Conservation (phyloP, 2,113 vertebrate species). For the Stomatorhinus ivindoensis region DNA sequence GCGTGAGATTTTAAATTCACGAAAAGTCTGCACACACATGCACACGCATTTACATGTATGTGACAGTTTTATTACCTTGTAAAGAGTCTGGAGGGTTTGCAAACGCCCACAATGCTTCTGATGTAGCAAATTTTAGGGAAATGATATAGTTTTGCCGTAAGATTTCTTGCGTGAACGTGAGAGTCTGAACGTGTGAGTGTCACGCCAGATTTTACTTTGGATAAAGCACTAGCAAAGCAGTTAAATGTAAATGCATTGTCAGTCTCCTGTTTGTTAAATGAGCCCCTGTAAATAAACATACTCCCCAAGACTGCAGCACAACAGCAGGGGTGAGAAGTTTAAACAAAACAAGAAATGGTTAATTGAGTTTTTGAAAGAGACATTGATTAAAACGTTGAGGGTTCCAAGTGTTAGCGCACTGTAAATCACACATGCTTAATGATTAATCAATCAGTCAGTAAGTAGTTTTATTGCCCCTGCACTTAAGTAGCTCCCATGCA, state of each 20-base stretch:
- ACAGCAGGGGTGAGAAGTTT: background rate
- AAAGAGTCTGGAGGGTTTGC: background rate
- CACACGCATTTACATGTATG: background rate
- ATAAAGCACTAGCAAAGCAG: background rate
- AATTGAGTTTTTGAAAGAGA: background rate
- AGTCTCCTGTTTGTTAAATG: background rate
- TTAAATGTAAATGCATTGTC: background rate
- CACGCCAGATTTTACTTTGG: background rate
- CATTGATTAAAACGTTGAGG: background rate
- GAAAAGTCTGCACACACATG: background rate
- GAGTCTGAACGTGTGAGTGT: background rate
- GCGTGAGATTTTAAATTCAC: background rate
- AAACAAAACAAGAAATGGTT: background rate
- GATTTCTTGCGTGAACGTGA: background rate
- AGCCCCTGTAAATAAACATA: background rate
- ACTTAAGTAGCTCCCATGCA: background rate
- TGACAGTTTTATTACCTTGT: background rate
- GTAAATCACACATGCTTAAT: background rate
- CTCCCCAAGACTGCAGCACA: background rate
- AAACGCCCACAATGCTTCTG: background rate
- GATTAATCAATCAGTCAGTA: slow-evolving; percentile 3
- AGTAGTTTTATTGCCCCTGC: background rate
- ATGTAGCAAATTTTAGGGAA: background rate
- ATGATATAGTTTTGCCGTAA: background rate
- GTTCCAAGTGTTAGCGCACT: background rate